Percentiles rank a stretch among this genome's conserved stretches.
Conservation (phyloP, 1,140 invertebrate species). For the Drosophila gunungcola region DNA sequence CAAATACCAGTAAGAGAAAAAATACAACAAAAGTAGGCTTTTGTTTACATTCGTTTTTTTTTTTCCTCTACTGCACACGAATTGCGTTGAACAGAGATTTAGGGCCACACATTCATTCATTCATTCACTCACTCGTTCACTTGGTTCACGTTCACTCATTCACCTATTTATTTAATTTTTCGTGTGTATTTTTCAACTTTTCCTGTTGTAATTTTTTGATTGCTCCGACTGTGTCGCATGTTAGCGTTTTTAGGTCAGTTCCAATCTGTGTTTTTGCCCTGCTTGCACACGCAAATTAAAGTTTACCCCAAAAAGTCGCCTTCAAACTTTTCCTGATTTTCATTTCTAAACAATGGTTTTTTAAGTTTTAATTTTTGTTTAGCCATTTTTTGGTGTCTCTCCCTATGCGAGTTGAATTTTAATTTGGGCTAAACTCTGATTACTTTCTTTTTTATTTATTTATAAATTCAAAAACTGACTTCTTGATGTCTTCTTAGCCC, state of each 20-base stretch:
- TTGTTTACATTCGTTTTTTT: slow-evolving; percentile 20
- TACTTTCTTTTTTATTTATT: slow-evolving; percentile 22
- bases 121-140: slow-evolving; percentile 9
- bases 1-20: slow-evolving; percentile 9
- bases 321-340: slow-evolving; percentile 14
- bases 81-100: slow-evolving; percentile 59
- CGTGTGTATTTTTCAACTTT: slow-evolving; percentile 39
- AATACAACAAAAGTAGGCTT: slow-evolving; percentile 22
- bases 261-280: slow-evolving; percentile 23
- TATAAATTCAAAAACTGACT: slow-evolving; percentile 11
- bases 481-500: slow-evolving; percentile 12
- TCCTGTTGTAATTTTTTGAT: slow-evolving; percentile 48
- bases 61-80: slow-evolving; percentile 6
- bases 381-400: neutral
- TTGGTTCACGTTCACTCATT: slow-evolving; percentile 35
- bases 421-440: slow-evolving; percentile 2
- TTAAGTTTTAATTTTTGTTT: slow-evolving; percentile 11
- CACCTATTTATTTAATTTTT: slow-evolving; percentile 81
- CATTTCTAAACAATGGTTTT: slow-evolving; percentile 6
- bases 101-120: slow-evolving; percentile 53
- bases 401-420: slow-evolving; percentile 22
- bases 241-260: slow-evolving; percentile 71
- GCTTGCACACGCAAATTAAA: slow-evolving; percentile 48
- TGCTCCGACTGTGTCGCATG: slow-evolving; percentile 66
- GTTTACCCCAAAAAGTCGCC: slow-evolving; percentile 19